Evolutionary conservation across 2,888 invertebrate species (phyloP), one percentile per base, ranked within the genome.

Genomic region (Hoplodrina blanda): DNA sequence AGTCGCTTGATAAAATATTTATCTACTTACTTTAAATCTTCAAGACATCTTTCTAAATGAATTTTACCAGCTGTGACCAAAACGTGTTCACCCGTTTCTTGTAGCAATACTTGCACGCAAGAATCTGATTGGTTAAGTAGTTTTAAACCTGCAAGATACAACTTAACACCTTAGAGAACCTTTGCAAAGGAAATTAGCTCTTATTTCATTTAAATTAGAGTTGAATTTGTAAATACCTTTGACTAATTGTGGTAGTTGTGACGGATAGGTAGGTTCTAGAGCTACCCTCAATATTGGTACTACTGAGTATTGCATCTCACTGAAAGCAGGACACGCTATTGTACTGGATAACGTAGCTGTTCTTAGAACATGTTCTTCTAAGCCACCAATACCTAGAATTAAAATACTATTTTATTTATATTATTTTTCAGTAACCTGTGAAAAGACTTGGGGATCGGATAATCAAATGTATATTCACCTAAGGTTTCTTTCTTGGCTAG

Each of bases 11-110:
- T 37, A 10, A 37, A 10, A 37, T 33, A 33, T 33, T 1, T 15
- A 30, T 54, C 7, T 13, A 87, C 92, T 91, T 86, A 96, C 96
- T 97, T 97, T 64, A 99, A 96, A 95, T 99, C 99, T 89, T 98
- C 98, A 7, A 99, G 95, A 93, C 99, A 99, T 88, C 99, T 97
- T 90, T 99, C 98, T 64, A 99, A 96, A 93, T 99, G 99, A 2
- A 99, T 98, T 95, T 99, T 99, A 0, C 99, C 99, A 2, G 99
- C 98, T 0, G 99, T 99, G 3, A 98, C 97, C 44, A 99, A 96
- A 1, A 99, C 98, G 89, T 99, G 98, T 90, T 99, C 99, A 0
- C 99, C 99, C 0, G 98, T 98, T 88, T 99, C 98, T 92, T 99
- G 98, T 19, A 99, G 96, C 0, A 98, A 95, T 1, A 99, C 98